A percentile compares a stretch with the other conserved stretches of the same genome.
phyloP scores from a whole-genome alignment of 2,113 vertebrate genomes.

The Mormyrus iriodes region DNA sequence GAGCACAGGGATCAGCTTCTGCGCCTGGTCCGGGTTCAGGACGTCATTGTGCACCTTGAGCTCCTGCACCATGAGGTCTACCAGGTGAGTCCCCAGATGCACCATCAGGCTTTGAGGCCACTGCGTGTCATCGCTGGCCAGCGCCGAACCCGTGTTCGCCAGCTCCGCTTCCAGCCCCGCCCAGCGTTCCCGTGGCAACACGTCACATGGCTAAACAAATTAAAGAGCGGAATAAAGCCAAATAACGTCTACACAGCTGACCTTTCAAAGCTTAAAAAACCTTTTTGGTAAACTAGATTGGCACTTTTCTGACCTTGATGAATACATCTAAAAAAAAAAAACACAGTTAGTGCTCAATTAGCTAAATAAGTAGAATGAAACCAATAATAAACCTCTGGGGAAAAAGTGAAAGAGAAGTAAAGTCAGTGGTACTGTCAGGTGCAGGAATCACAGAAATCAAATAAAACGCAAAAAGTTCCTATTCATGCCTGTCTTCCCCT shows the following conservation, averaged over 20 bases:
- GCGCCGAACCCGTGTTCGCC: conserved; percentile 48
- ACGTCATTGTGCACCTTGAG: conserved; percentile 68
- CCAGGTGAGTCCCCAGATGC: conserved; percentile 74
- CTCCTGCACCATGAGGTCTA: conserved; percentile 76
- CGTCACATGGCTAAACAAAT: conserved; percentile 46
- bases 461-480: background rate
- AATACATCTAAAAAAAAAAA: background rate
- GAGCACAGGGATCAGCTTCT: conserved; percentile 69
- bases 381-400: background rate
- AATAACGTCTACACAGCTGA: background rate
- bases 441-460: background rate
- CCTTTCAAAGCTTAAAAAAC: background rate
- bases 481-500: background rate
- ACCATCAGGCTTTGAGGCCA: conserved; percentile 68
- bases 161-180: conserved; percentile 59
- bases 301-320: background rate
- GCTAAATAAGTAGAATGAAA: background rate
- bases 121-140: conserved; percentile 44
- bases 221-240: background rate
- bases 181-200: conserved; percentile 78
- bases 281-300: background rate
- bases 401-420: background rate
- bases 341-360: background rate
- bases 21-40: conserved; percentile 38
- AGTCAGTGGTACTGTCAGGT: background rate